These are phyloP conservation scores for Litoditis marina DNA, from an alignment of 2,888 invertebrate species.

Conservation along the genomic window DNA sequence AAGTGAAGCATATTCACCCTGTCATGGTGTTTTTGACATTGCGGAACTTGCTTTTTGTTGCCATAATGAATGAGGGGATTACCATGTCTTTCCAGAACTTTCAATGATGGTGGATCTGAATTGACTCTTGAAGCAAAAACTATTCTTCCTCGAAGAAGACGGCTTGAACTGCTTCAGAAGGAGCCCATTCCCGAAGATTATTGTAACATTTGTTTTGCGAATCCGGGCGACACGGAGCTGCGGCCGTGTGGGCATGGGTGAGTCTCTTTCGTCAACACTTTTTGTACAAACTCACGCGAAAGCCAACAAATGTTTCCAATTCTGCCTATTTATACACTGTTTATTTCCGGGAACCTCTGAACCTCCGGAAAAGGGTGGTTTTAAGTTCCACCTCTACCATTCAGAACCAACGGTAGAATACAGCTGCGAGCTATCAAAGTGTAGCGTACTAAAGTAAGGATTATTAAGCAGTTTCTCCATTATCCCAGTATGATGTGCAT, in stretches of 20 bases:
- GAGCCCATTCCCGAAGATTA: slow-evolving; percentile 71
- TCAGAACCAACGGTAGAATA: too few species aligned
- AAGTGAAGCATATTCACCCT: too few species aligned
- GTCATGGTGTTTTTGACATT: too few species aligned
- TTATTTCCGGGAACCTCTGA: neutral
- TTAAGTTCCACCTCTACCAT: too few species aligned
- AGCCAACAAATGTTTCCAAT: neutral
- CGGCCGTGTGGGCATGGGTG: slow-evolving; percentile 82
- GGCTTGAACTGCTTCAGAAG: slow-evolving; percentile 74
- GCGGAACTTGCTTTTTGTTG: neutral
- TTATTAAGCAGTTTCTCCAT: too few species aligned
- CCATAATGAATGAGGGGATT: slow-evolving; percentile 57
- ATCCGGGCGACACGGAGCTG: slow-evolving; percentile 74
- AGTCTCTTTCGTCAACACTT: slow-evolving; percentile 55
- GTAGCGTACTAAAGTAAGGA: too few species aligned
- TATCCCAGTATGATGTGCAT: too few species aligned
- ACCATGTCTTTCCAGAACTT: slow-evolving; percentile 18
- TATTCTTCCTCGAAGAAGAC: slow-evolving; percentile 78
- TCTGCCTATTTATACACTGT: neutral
- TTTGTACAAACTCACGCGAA: too few species aligned
- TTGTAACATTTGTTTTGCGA: slow-evolving; percentile 83
- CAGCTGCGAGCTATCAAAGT: too few species aligned
- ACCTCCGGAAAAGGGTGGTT: too few species aligned
- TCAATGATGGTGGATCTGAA: slow-evolving; percentile 71
- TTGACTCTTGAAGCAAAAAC: slow-evolving; percentile 77